phyloP scores from a whole-genome alignment of 2,888 invertebrate species.

The Leucophenga montana region DNA sequence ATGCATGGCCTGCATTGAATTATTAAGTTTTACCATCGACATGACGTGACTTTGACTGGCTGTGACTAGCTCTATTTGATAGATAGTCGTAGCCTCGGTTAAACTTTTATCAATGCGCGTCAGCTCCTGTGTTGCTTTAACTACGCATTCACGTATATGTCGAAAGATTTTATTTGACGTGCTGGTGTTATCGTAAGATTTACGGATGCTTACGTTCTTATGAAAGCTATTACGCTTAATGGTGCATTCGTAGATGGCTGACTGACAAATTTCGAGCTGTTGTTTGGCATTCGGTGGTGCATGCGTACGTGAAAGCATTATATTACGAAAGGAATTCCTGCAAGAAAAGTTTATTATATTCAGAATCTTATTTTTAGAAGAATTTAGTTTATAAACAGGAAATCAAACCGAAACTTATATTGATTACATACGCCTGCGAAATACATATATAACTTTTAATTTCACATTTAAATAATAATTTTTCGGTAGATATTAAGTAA shows the following conservation, averaged over 20 bases:
- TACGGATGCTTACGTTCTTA: not conserved
- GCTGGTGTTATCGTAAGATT: not conserved
- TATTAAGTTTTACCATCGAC: conserved; percentile 31
- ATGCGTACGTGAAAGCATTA: not conserved
- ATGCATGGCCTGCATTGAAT: conserved; percentile 32
- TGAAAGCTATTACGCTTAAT: conserved; percentile 35
- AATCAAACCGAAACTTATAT: too few species aligned
- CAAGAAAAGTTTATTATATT: not conserved
- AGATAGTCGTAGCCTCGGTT: conserved; percentile 34
- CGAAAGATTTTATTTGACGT: too few species aligned
- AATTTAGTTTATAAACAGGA: too few species aligned
- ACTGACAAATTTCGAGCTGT: conserved; percentile 26
- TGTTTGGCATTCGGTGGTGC: not conserved
- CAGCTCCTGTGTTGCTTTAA: too few species aligned
- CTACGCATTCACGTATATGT: too few species aligned
- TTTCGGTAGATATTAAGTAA: too few species aligned
- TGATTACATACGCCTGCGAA: too few species aligned
- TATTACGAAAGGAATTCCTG: not conserved
- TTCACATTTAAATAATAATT: too few species aligned
- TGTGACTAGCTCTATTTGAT: not conserved
- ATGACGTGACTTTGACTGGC: not conserved
- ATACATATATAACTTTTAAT: too few species aligned
- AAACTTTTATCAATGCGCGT: conserved; percentile 27
- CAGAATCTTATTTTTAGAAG: too few species aligned
- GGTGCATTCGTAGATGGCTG: conserved; percentile 36